A percentile compares a stretch with the other conserved stretches of the same genome.
phyloP scores from a whole-genome alignment of 1,140 invertebrate species.

The Penaeus chinensis region DNA sequence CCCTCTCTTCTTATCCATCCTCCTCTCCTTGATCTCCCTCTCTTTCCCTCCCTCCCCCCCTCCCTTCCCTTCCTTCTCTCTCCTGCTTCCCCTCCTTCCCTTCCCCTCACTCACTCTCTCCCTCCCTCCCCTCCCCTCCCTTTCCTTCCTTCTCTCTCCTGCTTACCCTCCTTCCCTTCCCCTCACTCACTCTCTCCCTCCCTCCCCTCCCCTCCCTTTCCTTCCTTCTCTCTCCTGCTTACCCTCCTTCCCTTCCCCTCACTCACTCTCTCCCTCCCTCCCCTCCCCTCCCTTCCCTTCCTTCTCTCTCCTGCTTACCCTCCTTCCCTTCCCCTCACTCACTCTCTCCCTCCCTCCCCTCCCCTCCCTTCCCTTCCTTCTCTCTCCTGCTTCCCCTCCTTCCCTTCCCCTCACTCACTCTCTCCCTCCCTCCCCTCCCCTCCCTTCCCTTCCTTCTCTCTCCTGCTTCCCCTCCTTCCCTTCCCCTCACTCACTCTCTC shows the following conservation, averaged over 20 bases:
- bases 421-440: not conserved
- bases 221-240: not conserved
- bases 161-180: not conserved
- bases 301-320: not conserved
- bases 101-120: not conserved
- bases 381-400: not conserved
- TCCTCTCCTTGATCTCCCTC: not conserved
- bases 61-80: slow-evolving; percentile 2
- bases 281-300: too few species aligned
- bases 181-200: not conserved
- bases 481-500: not conserved
- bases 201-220: not conserved
- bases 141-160: not conserved
- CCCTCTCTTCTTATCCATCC: not conserved
- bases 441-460: not conserved
- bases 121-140: not conserved
- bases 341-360: too few species aligned
- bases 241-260: too few species aligned
- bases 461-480: not conserved
- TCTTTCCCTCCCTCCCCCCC: not conserved
- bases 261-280: too few species aligned
- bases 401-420: not conserved
- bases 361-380: not conserved
- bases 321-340: not conserved
- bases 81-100: not conserved